Conservation (phyloP, 2,888 invertebrate genomes). For the Lasioglossum morio region DNA sequence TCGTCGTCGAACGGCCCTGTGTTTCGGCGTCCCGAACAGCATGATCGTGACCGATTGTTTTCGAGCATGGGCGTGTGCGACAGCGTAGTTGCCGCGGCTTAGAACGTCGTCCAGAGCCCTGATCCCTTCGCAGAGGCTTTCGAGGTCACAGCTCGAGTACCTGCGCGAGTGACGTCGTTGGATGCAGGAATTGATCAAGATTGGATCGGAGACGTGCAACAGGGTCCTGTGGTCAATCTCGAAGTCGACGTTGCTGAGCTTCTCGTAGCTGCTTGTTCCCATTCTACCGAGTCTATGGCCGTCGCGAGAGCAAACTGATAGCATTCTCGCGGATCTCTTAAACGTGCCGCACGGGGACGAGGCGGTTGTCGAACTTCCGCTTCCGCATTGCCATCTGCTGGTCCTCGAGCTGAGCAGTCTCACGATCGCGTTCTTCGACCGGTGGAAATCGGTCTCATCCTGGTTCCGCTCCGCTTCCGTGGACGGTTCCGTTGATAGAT, state of each 20-base stretch:
- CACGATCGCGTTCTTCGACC: conserved; percentile 56
- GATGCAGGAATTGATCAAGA: conserved; percentile 10
- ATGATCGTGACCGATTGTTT: conserved; percentile 64
- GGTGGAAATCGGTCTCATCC: conserved; percentile 31
- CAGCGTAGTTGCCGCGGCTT: conserved; percentile 52
- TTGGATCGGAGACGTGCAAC: conserved; percentile 48
- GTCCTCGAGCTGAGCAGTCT: conserved; percentile 45
- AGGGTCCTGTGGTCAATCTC: conserved; percentile 70
- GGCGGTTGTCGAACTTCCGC: conserved; percentile 40
- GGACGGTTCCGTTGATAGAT: neutral
- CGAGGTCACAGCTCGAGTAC: conserved; percentile 75
- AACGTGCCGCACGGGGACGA: conserved; percentile 69
- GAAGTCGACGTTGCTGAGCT: conserved; percentile 73
- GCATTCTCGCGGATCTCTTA: conserved; percentile 64
- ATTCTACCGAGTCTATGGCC: conserved; percentile 69
- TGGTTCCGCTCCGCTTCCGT: neutral
- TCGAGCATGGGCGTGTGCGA: conserved; percentile 10
- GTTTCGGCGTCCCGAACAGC: conserved; percentile 73
- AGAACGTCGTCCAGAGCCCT: conserved; percentile 77
- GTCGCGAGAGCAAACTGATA: conserved; percentile 75
- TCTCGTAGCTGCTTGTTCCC: conserved; percentile 75
- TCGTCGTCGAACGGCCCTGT: conserved; percentile 31
- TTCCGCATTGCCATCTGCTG: conserved; percentile 30
- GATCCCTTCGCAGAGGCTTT: conserved; percentile 78
- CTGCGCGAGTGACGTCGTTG: conserved; percentile 19